Base-by-base conservation (phyloP, 2,888 invertebrate species). In the Magallana nippona region DNA sequence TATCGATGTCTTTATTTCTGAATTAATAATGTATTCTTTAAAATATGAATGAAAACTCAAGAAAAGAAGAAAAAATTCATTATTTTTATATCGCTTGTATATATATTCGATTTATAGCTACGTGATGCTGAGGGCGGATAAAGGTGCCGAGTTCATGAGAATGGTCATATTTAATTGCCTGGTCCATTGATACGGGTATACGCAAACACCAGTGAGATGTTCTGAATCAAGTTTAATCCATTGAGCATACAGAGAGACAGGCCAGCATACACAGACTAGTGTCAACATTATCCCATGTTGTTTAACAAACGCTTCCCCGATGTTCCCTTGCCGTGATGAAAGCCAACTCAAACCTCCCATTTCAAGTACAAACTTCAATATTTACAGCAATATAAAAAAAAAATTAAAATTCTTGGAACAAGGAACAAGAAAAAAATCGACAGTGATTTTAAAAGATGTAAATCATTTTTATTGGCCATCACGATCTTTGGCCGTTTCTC, bases 131-230 rank as follows among this genome's bases (percentile, higher is more conserved):
- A 32, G 17, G 8, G 71, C 32, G 22, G 71, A 13, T 15, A 71
- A 27, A 10, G 15, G 27, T n/a, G 22, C 8, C 2, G 63, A 22
- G 63, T 71, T 71, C 71, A 71, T 71, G 71, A 71, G 71, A 71
- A 71, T 71, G 71, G 22, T 13, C 71, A 71, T 71, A 32, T 71
- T 71, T 71, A 71, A 71, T 71, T 71, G 71, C 71, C 71, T 71
- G 71, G 32, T 71, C 71, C 71, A 27, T 13, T 27, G 71, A 71
- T 13, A 71, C 71, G 22, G 27, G 27, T 71, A n/a, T n/a, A 71
- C 3, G 71, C 71, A 71, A 71, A 71, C 71, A 71, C 11, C 1
- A 27, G 27, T 3, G 71, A 27, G 71, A 71, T 71, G 71, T 71
- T 71, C 71, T 71, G 71, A 71, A 71, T 71, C 71, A 27, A 27